phyloP scores from a whole-genome alignment of 1,140 invertebrate genomes.

The Lethocerus indicus region DNA sequence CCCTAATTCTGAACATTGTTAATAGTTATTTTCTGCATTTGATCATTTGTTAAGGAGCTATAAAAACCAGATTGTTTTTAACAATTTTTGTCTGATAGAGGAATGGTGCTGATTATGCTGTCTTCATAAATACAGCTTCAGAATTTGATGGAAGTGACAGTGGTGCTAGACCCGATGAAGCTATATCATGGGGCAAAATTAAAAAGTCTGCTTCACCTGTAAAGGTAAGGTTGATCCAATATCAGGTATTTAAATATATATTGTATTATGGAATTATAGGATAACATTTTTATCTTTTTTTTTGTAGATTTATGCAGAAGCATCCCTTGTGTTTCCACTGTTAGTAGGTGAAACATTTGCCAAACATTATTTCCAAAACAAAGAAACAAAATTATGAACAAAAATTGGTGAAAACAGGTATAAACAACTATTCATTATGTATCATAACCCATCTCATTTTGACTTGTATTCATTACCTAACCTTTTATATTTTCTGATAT shows the following conservation, averaged over 20 bases:
- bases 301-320: slow-evolving; percentile 74
- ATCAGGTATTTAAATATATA: slow-evolving; percentile 4
- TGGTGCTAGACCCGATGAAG: slow-evolving; percentile 94
- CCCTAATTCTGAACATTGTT: too few relatives aligned
- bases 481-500: too few relatives aligned
- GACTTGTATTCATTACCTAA: too few relatives aligned
- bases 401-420: too few relatives aligned
- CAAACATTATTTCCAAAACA: slow-evolving; percentile 5
- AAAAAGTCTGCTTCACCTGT: slow-evolving; percentile 75
- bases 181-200: slow-evolving; percentile 97
- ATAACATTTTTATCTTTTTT: slow-evolving; percentile 12
- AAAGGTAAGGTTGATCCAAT: slow-evolving; percentile 40
- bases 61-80: too few relatives aligned
- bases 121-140: slow-evolving; percentile 92
- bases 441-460: too few relatives aligned
- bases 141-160: slow-evolving; percentile 99
- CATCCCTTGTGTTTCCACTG: slow-evolving; percentile 86
- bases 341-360: slow-evolving; percentile 92
- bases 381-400: neutral
- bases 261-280: neutral
- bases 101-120: slow-evolving; percentile 94
- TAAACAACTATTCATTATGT: too few relatives aligned
- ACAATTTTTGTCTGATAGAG: slow-evolving; percentile 38
- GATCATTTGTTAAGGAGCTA: too few relatives aligned
- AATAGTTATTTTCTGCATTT: too few relatives aligned